Evolutionary conservation across 2,113 vertebrate genomes (phyloP), one percentile per base, ranked within the genome.

Genomic region (Rhinolophus ferrumequinum): DNA sequence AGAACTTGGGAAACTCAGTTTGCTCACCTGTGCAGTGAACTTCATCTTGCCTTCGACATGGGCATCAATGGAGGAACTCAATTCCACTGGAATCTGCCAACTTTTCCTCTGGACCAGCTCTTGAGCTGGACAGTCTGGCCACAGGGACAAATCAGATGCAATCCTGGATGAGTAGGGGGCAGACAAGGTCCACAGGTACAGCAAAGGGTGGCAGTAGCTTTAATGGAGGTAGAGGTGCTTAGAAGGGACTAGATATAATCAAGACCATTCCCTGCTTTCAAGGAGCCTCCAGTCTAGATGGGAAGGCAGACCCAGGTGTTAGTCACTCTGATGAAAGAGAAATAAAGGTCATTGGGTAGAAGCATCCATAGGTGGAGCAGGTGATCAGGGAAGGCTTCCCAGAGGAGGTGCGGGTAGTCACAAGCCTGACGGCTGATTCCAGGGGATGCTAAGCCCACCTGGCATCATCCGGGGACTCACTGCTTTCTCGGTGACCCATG

Each of bases 361-460:
- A 50, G 56, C 4, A 7, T 35, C 3, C 5, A 2, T 1, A 28
- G 11, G 5, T n/a, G 56, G 14, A 3, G 72, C 26, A 22, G 19
- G 50, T 5, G 41, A 10, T 35, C 21, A 9, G 24, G 62, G 64
- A 22, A 22, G 64, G 64, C 77, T 84, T 67, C 35, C 70, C 0
- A 8, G 60, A 56, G 73, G 70, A 41, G 44, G 28, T 1, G 47
- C 18, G 44, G n/a, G 10, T 0, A n/a, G 64, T 13, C 5, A 13
- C 33, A 0, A 56, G 81, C 22, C 1, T 6, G 19, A 77, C 80
- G 79, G 62, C 66, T 4, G 28, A 18, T 28, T 3, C 28, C 11
- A 19, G 30, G 62, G 62, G 24, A 21, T 9, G 12, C 33, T 13
- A 30, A 52, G 30, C 3, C 50, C 56, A 7, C 9, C 15, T 28